A percentile compares a stretch with the other conserved stretches of the same genome.
Conservation (phyloP, 2,113 vertebrate species). For the Eidolon helvum region DNA sequence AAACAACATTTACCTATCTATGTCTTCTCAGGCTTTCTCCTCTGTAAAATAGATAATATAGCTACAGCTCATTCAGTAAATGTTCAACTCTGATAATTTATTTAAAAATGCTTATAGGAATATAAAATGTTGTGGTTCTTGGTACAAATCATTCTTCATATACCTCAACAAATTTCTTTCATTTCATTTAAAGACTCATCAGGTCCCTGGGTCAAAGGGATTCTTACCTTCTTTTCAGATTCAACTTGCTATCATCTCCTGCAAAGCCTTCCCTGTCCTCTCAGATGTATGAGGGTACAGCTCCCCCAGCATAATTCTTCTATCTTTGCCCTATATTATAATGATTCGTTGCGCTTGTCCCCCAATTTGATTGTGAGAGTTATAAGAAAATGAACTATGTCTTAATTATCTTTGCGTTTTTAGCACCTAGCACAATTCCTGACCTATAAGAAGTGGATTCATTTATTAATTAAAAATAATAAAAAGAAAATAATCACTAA, state of each 20-base stretch:
- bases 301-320: rapidly evolving
- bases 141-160: not conserved
- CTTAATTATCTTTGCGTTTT: not conserved
- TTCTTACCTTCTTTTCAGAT: not conserved
- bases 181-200: not conserved
- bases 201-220: not conserved
- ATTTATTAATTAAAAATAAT: not conserved
- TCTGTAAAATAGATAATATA: not conserved
- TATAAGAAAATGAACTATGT: not conserved
- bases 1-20: not conserved
- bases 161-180: not conserved
- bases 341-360: not conserved
- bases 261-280: not conserved
- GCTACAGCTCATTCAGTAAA: too few relatives aligned
- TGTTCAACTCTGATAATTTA: not conserved
- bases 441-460: not conserved
- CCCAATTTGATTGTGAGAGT: not conserved
- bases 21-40: not conserved
- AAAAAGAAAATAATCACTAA: not conserved
- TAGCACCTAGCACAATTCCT: not conserved
- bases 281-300: not conserved
- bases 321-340: not conserved
- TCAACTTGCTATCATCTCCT: not conserved
- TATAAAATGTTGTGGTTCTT: not conserved
- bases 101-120: not conserved